Evolutionary conservation across 2,797 vertebrate species (phyloP), one percentile per base, ranked within the genome.

Genomic region (Muscicapa comitata): DNA sequence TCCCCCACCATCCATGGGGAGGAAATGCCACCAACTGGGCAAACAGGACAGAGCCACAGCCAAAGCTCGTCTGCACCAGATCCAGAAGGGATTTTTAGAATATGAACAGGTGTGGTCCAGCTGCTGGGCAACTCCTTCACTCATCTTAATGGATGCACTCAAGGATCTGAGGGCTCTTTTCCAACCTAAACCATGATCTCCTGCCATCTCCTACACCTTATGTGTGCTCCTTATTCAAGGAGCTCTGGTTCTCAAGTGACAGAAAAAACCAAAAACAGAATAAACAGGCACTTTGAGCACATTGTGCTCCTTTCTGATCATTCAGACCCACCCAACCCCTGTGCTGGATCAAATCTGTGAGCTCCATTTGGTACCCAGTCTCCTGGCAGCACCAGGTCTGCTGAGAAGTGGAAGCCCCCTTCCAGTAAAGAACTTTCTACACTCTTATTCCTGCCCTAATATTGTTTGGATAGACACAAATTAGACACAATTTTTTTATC

Each of bases 201-300:
- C 40, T 2, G 2, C 13, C 12, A 25, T 11, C 13, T 61, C 29
- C 17, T 2, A 19, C 17, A 43, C 28, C 23, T 24, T 1, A 2
- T 5, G 37, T 35, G 6, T 20, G 16, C 23, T 13, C 17, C 26
- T 50, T 8, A 6, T 2, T 24, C 5, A 31, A 43, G 35, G 18
- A 61, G 9, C 17, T 76, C 50, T 42, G 4, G 1, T 24, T 17
- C 25, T 65, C 4, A 8, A 26, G n/a, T 1, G 17, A 51, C 0
- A 16, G 13, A 51, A 45, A 8, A 59, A 54, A 19, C 7, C 6
- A 53, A 18, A 26, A 37, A 4, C 0, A 23, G 1, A 62, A n/a
- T 5, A 62, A 67, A 7, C 3, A 26, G 11, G 7, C 11, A 3
- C 1, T 45, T 26, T 7, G 17, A 19, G 16, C 1, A 0, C 13